phyloP scores from a whole-genome alignment of 2,888 invertebrate species.

The Opisthograptis luteolata region DNA sequence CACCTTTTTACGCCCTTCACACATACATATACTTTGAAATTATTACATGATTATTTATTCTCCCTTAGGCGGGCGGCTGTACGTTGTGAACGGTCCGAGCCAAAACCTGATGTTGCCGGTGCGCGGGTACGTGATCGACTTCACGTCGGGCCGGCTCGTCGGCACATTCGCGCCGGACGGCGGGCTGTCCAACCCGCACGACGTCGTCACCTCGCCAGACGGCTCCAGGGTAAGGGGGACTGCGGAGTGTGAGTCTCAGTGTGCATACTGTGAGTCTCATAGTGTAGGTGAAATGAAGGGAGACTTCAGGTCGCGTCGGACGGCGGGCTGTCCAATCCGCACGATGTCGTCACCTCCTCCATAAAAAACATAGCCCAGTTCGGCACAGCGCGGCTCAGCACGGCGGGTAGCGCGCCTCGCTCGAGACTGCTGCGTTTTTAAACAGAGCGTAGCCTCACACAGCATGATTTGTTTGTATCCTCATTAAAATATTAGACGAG shows the following conservation, averaged over 20 bases:
- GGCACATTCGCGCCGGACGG: conserved; percentile 85
- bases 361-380: too few relatives aligned
- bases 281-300: not conserved
- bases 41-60: conserved; percentile 14
- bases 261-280: too few relatives aligned
- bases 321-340: conserved; percentile 87
- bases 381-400: too few relatives aligned
- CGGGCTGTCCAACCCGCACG: conserved; percentile 90
- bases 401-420: too few relatives aligned
- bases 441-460: too few relatives aligned
- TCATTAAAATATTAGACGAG: too few relatives aligned
- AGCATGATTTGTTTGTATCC: too few relatives aligned
- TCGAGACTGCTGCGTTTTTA: too few relatives aligned
- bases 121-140: conserved; percentile 89
- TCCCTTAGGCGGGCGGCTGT: conserved; percentile 87
- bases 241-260: too few relatives aligned
- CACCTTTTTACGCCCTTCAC: too few relatives aligned
- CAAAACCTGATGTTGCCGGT: conserved; percentile 72
- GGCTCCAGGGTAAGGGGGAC: conserved; percentile 76
- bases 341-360: conserved; percentile 92
- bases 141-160: conserved; percentile 82
- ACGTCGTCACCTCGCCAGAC: conserved; percentile 88
- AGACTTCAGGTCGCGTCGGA: conserved; percentile 85
- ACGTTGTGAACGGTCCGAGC: conserved; percentile 90
- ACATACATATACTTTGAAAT: too few relatives aligned